Evolutionary conservation across 1,140 invertebrate genomes (phyloP).

Genomic region (Episyrphus balteatus): DNA sequence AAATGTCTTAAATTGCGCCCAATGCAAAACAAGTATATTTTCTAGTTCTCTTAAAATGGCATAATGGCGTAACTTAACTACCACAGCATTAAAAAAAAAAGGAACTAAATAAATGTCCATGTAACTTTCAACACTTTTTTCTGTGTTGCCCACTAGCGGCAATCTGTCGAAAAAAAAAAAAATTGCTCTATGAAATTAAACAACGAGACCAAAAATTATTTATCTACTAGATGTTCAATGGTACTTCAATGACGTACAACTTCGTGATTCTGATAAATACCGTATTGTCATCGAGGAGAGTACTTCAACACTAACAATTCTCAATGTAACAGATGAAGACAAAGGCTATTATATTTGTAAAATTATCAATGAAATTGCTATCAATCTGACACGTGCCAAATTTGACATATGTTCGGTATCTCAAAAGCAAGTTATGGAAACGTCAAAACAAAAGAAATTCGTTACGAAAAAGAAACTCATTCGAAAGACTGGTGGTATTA

Average conservation of each 20-base stretch:
- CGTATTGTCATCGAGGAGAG: conserved; percentile 55
- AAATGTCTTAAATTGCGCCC: too few species aligned
- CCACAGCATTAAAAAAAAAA: too few species aligned
- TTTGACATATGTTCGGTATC: conserved; percentile 46
- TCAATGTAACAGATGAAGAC: conserved; percentile 54
- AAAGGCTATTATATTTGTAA: conserved; percentile 80
- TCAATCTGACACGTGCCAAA: conserved; percentile 67
- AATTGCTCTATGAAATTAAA: too few species aligned
- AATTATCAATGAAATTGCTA: conserved; percentile 69
- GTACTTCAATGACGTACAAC: conserved; percentile 75
- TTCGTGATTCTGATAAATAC: conserved; percentile 61
- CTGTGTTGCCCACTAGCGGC: too few species aligned
- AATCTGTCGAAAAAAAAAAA: too few species aligned
- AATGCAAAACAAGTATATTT: too few species aligned
- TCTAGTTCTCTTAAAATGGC: too few species aligned
- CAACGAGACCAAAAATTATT: too few species aligned
- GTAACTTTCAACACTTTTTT: too few species aligned
- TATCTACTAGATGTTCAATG: conserved; percentile 62
- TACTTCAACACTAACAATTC: conserved; percentile 59
- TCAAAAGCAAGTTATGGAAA: conserved; percentile 24
- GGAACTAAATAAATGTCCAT: too few species aligned
- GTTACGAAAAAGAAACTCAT: conserved; percentile 32
- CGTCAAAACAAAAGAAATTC: conserved; percentile 8
- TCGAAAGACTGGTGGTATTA: conserved; percentile 24
- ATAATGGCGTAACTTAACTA: too few species aligned